phyloP scores from a whole-genome alignment of 2,113 vertebrate species.

The Heterochromis multidens region DNA sequence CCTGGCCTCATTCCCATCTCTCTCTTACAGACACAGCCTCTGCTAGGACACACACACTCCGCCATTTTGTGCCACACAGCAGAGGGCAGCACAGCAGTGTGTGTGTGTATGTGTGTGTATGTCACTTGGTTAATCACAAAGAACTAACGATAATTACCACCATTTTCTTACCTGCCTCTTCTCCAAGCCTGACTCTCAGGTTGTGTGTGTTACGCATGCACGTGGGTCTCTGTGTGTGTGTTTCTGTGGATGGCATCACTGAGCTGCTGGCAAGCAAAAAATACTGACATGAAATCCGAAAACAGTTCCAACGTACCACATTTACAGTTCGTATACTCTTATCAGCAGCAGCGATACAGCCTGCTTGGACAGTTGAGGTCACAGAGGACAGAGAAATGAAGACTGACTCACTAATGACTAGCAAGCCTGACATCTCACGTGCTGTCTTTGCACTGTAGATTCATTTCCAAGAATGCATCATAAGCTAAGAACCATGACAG shows the following conservation, averaged over 20 bases:
- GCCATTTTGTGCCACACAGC: slow-evolving; percentile 69
- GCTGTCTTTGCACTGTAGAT: background rate
- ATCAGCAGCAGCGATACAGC: background rate
- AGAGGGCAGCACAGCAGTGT: slow-evolving; percentile 44
- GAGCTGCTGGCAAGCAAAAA: background rate
- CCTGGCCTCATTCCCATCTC: slow-evolving; percentile 65
- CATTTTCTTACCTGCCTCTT: slow-evolving; percentile 55
- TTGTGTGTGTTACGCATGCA: background rate
- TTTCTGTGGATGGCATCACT: background rate
- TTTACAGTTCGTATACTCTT: background rate
- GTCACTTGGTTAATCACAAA: slow-evolving; percentile 61
- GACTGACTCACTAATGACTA: background rate
- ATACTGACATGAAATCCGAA: background rate
- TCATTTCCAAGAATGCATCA: background rate
- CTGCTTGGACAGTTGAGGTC: background rate
- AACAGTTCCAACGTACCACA: background rate
- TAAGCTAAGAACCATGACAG: background rate
- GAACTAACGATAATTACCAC: slow-evolving; percentile 62
- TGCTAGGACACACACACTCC: slow-evolving; percentile 37
- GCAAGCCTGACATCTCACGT: background rate
- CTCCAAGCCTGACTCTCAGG: slow-evolving; percentile 20
- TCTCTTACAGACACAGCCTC: slow-evolving; percentile 43
- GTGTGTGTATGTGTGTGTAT: background rate
- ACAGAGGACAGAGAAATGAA: background rate
- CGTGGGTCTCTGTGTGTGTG: background rate